Base-by-base conservation (phyloP, 2,797 vertebrate genomes). In the Alca torda region DNA sequence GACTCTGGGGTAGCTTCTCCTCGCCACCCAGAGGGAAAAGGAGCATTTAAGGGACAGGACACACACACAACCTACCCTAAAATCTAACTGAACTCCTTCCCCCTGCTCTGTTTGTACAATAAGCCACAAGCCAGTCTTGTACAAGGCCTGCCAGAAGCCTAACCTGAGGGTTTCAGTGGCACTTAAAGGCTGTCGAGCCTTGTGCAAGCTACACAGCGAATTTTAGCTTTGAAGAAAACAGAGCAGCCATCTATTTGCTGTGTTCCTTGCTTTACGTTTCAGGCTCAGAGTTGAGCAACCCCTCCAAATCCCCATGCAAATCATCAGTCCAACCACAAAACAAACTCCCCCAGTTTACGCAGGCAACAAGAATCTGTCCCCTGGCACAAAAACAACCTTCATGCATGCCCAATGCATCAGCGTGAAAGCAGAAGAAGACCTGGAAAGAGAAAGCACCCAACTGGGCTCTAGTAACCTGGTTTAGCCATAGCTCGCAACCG, bases 1-100 rank as follows among this genome's bases (percentile, higher is more conserved):
- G 50, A 75, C 87, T 90, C 25, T 16, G 78, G 19, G 31, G 12
- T 51, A 45, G 30, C 33, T 76, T 87, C 30, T 73, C 24, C 54
- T 74, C 3, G 2, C 16, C 43, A 73, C 10, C 15, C 4, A 48
- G 39, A 51, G 18, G 21, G 30, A 86, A 82, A 15, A 72, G 8
- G 41, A 92, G 28, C 10, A 54, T 70, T 89, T 64, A 80, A 28
- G 7, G 50, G 12, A 51, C 19, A 57, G 50, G 54, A 48, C 18
- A 75, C 5, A 70, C 10, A 33, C 0, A 0, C 0, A 0, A 72
- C 24, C 17, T 57, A 60, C 30, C 3, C 37, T 75, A 73, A 84
- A 94, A 61, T 41, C 23, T 56, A 75, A 51, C 69, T 23, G 24
- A 89, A 35, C 25, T 57, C 56, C 37, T 88, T 70, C 26, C 45